These are phyloP conservation scores for Ochropleura leucogaster DNA, from an alignment of 2,888 invertebrate genomes.

Conservation along the genomic window DNA sequence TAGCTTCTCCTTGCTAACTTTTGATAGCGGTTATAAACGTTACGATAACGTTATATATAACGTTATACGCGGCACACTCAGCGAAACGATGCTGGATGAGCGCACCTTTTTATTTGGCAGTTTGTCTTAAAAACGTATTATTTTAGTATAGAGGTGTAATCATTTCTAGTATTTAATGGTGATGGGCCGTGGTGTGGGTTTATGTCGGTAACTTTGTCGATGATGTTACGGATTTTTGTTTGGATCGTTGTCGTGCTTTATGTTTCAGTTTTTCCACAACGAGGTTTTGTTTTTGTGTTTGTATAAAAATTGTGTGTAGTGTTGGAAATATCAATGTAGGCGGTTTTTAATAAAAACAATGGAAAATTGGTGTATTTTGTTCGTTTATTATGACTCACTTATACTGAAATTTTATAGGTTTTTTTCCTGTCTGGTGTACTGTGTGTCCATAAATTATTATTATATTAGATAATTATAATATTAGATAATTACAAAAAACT, in stretches of 20 bases:
- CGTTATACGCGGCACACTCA: conserved; percentile 67
- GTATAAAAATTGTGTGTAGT: neutral
- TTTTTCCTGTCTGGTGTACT: no score
- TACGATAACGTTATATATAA: conserved; percentile 77
- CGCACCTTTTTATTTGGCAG: conserved; percentile 77
- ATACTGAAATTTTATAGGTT: no score
- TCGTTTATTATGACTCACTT: neutral
- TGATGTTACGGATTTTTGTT: conserved; percentile 38
- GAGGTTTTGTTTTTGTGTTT: neutral
- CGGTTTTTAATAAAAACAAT: neutral
- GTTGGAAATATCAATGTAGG: neutral
- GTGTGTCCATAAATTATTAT: no score
- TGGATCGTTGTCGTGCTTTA: conserved; percentile 45
- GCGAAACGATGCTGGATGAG: conserved; percentile 63
- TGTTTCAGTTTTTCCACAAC: conserved; percentile 18
- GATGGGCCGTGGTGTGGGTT: conserved; percentile 58
- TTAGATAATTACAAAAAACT: no score
- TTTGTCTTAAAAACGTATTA: conserved; percentile 77
- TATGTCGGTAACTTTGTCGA: conserved; percentile 46
- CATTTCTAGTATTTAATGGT: conserved; percentile 72
- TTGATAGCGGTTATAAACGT: conserved; percentile 81
- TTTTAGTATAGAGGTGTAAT: conserved; percentile 66
- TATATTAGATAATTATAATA: no score
- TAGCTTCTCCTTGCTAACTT: conserved; percentile 71
- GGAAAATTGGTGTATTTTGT: neutral